phyloP scores from a whole-genome alignment of 2,113 vertebrate species.

The Dasypus novemcinctus region DNA sequence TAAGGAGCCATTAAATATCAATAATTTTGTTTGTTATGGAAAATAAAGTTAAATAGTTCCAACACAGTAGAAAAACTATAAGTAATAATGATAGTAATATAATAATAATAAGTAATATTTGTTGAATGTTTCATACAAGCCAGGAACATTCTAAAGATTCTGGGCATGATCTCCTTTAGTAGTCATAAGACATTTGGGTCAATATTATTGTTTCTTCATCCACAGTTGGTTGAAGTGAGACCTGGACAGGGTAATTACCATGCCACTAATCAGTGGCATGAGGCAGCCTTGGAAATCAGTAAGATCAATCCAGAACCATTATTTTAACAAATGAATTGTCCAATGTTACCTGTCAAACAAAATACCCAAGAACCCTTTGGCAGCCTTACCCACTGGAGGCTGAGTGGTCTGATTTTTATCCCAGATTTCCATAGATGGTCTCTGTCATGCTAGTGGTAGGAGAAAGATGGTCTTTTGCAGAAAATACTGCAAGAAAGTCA shows the following conservation, averaged over 20 bases:
- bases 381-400: neutral
- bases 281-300: neutral
- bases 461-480: neutral
- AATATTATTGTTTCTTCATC: neutral
- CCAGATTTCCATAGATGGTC: neutral
- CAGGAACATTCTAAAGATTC: neutral
- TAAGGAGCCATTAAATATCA: conserved; percentile 48
- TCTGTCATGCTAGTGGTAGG: neutral
- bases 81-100: conserved; percentile 46
- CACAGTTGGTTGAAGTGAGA: neutral
- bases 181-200: neutral
- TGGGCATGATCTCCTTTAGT: neutral
- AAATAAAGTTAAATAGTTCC: conserved; percentile 59
- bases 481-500: neutral
- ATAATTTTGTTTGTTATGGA: conserved; percentile 60
- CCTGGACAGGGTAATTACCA: neutral
- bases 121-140: neutral
- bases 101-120: neutral
- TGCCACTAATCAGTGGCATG: neutral
- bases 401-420: neutral
- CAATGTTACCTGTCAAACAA: neutral
- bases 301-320: neutral
- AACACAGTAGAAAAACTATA: conserved; percentile 25
- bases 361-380: neutral
- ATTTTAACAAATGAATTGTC: neutral